Conservation (phyloP, 1,140 invertebrate genomes). For the Panagrolaimus sp. region DNA sequence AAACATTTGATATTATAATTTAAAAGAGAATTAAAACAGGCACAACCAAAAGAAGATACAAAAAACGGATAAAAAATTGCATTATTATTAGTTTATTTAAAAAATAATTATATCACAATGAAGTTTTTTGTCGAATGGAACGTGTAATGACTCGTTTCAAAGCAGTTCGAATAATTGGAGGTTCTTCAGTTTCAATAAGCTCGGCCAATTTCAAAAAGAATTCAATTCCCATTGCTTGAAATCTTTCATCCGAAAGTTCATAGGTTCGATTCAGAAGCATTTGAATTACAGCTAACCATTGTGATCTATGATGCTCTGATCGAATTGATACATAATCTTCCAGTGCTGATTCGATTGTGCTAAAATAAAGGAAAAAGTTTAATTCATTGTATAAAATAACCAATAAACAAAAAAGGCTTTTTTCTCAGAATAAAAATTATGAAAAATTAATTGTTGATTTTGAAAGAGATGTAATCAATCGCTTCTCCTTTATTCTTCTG, state of each 20-base stretch:
- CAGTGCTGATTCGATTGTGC: conserved; percentile 74
- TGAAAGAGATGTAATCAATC: no score
- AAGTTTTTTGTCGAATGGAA: neutral
- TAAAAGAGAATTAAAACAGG: conserved; percentile 1
- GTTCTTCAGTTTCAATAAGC: conserved; percentile 49
- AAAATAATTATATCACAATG: neutral
- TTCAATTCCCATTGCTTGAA: conserved; percentile 27
- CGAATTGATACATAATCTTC: conserved; percentile 85
- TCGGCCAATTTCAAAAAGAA: conserved; percentile 28
- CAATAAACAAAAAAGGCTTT: no score
- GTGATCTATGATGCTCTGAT: conserved; percentile 82
- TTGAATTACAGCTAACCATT: conserved; percentile 86
- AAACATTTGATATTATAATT: no score
- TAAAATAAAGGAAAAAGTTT: conserved; percentile 46
- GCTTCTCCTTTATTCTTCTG: no score
- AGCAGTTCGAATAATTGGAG: conserved; percentile 41
- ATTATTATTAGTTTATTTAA: no score
- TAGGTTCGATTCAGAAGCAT: conserved; percentile 81
- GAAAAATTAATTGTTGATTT: no score
- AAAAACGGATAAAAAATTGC: neutral
- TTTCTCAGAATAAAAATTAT: no score
- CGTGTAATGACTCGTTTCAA: conserved; percentile 39
- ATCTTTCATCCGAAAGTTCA: conserved; percentile 78
- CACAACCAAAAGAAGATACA: conserved; percentile 15
- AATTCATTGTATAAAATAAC: neutral